Evolutionary conservation across 2,113 vertebrate genomes (phyloP), one percentile per base, ranked within the genome.

Genomic region (Cebus imitator): DNA sequence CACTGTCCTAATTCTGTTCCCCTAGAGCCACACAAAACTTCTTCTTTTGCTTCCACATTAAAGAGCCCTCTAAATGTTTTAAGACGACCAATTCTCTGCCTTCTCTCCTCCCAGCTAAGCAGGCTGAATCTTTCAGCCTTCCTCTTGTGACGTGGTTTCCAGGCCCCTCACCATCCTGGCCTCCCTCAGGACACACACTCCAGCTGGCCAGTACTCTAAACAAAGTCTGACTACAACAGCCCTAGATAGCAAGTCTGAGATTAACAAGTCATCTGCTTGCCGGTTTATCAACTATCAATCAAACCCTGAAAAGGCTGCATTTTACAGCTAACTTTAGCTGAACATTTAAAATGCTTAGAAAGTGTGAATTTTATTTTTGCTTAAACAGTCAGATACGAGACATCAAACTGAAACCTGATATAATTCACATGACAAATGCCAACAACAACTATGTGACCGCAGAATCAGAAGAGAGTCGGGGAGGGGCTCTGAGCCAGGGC

Each of bases 291-390:
- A 70, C 79, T 85, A 95, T 68, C 85, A 73, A 91, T 82, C 92
- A 92, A 97, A 93, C 43, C n/a, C 43, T 61, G 27, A 70, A 94
- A 83, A 72, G 45, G 76, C 43, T 86, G 66, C 52, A 90, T 57
- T 92, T 72, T 57, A 23, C 37, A 57, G 78, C 88, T 96, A 94
- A 96, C 55, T 88, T 96, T 43, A 90, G 78, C 40, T 43, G 48
- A 91, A 91, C 61, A 91, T 91, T 97, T 94, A 82, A 94, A 97
- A 96, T 87, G 78, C 88, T 92, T 90, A 58, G 27, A 91, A 94
- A 94, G 93, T 83, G 16, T 89, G 87, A 95, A 37, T 91, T 97
- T 84, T 95, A 91, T 91, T 97, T 97, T 84, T 83, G 86, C 30
- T 96, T 66, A 23, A 50, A 93, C 21, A 85, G 73, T 96, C 66